phyloP scores from a whole-genome alignment of 1,140 invertebrate genomes.

The Mesaphorura yosii region DNA sequence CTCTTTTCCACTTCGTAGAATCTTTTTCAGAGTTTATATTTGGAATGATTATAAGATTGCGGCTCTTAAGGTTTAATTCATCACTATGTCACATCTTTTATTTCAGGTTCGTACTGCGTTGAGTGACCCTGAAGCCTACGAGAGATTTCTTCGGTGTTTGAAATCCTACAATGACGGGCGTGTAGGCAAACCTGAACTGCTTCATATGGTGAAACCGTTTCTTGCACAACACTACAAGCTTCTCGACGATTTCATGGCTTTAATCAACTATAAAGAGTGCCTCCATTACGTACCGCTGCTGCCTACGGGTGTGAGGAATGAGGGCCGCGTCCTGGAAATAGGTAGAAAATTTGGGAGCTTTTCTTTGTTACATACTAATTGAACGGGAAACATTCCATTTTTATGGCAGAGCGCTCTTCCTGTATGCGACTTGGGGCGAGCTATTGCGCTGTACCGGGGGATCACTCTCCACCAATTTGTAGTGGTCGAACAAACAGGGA shows the following conservation, averaged over 20 bases:
- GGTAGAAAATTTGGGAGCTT: too few relatives aligned
- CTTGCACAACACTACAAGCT: conserved; percentile 77
- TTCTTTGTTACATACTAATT: too few relatives aligned
- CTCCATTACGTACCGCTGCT: too few relatives aligned
- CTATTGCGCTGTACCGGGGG: conserved; percentile 82
- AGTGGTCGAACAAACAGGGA: conserved; percentile 80
- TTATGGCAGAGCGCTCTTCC: conserved; percentile 60
- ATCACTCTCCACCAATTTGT: conserved; percentile 72
- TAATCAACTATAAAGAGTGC: too few relatives aligned
- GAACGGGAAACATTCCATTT: too few relatives aligned
- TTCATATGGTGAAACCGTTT: conserved; percentile 77
- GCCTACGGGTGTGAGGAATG: too few relatives aligned
- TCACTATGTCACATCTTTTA: too few relatives aligned
- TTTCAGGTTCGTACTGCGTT: conserved; percentile 65
- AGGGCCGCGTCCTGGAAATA: too few relatives aligned
- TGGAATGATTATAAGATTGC: too few relatives aligned
- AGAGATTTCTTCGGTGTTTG: conserved; percentile 91
- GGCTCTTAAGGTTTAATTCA: too few relatives aligned
- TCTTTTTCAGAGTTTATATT: too few relatives aligned
- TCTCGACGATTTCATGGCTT: conserved; percentile 87
- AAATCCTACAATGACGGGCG: conserved; percentile 88
- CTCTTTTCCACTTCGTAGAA: too few relatives aligned
- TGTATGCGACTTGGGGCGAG: conserved; percentile 91
- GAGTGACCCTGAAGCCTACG: conserved; percentile 76
- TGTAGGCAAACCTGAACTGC: conserved; percentile 74